These are phyloP conservation scores for Ischnura elegans DNA, from an alignment of 2,888 invertebrate species.

Conservation along the genomic window DNA sequence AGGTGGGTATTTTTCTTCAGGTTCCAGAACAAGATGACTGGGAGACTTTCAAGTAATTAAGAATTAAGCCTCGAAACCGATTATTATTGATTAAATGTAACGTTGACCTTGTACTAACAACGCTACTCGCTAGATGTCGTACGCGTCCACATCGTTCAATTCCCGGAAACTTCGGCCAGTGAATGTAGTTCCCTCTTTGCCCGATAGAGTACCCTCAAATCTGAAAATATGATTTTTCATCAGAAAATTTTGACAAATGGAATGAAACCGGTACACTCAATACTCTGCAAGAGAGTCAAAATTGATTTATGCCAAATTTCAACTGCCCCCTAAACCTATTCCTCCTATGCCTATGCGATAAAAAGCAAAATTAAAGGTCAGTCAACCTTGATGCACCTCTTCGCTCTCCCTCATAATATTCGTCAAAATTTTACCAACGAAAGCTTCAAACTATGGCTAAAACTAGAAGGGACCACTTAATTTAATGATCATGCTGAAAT, in stretches of 20 bases:
- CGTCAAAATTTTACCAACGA: no score
- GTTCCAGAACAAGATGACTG: no score
- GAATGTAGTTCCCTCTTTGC: not conserved
- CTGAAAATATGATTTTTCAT: not conserved
- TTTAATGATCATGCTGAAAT: not conserved
- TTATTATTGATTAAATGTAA: conserved; percentile 19
- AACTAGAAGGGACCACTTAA: not conserved
- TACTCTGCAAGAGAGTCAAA: no score
- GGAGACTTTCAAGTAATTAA: no score
- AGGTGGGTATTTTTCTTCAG: no score
- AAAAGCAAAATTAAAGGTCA: no score
- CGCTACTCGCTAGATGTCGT: not conserved
- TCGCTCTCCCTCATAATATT: no score
- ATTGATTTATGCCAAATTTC: no score
- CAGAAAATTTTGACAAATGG: not conserved
- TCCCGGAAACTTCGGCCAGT: not conserved
- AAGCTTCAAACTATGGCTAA: not conserved
- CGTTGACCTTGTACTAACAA: not conserved
- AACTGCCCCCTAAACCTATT: no score
- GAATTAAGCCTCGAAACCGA: not conserved
- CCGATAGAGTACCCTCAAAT: not conserved
- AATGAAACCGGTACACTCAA: no score
- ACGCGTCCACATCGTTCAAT: not conserved
- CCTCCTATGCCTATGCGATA: no score
- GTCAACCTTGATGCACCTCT: no score